Conservation (phyloP, 2,888 invertebrate genomes). For the Sacculina carcini region DNA sequence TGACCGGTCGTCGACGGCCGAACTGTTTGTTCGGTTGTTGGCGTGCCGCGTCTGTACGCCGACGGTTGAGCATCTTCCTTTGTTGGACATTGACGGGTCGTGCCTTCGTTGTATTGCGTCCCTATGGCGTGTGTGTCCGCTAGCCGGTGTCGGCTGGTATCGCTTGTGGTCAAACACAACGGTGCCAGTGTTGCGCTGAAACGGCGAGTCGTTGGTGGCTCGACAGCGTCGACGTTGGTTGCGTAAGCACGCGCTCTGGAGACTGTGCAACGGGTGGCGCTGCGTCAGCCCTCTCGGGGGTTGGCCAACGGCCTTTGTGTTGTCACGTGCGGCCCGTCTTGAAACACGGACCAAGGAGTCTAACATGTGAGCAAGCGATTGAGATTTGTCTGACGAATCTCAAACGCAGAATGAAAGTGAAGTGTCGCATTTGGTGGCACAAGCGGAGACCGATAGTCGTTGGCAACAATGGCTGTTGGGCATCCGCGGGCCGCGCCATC, state of each 20-base stretch:
- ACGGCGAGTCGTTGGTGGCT: neutral
- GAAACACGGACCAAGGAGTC: constrained; percentile 51
- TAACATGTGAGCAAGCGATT: constrained; percentile 41
- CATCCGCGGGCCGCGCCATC: constrained; percentile 6
- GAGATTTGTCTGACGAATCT: constrained; percentile 29
- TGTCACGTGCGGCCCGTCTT: constrained; percentile 52
- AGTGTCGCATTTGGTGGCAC: constrained; percentile 21
- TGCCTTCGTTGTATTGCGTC: neutral
- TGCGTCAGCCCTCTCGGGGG: neutral
- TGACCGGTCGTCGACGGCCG: neutral
- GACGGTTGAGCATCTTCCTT: neutral
- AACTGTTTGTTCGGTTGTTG: neutral
- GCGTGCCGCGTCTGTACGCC: neutral
- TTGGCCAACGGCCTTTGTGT: neutral
- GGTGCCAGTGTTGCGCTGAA: neutral
- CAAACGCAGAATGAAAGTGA: constrained; percentile 40
- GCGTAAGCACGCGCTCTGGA: too few species aligned
- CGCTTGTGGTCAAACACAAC: neutral
- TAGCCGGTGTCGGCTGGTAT: neutral
- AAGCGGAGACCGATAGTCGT: constrained; percentile 22
- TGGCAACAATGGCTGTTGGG: neutral
- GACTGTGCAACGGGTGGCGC: neutral
- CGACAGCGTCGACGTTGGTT: too few species aligned
- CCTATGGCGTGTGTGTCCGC: neutral
- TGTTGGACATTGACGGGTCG: neutral